Conservation (phyloP, 2,797 vertebrate species). For the Scyliorhinus canicula region DNA sequence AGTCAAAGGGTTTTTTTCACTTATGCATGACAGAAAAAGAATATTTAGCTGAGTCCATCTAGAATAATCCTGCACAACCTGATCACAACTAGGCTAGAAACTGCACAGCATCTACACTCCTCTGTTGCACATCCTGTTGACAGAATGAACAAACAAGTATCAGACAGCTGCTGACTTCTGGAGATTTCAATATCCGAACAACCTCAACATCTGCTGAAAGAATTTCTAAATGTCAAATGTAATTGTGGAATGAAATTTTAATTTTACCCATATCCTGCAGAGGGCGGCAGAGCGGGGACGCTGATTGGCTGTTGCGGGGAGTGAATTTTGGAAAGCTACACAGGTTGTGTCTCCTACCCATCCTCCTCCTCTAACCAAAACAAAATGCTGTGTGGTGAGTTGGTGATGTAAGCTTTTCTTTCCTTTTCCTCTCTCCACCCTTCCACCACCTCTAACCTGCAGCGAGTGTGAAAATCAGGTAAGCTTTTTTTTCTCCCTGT, state of each 20-base stretch:
- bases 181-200: slow-evolving; percentile 77
- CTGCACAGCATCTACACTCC: background rate
- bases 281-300: too few species aligned
- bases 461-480: too few species aligned
- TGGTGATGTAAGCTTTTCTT: too few species aligned
- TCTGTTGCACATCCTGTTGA: background rate
- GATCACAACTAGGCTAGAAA: background rate
- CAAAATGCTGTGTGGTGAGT: too few species aligned
- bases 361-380: too few species aligned
- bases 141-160: background rate
- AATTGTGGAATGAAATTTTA: slow-evolving; percentile 75
- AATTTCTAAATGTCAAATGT: slow-evolving; percentile 79
- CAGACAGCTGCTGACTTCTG: slow-evolving; percentile 46
- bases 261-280: slow-evolving; percentile 71
- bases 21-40: background rate
- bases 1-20: background rate
- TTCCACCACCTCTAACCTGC: too few species aligned
- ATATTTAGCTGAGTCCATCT: background rate
- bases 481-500: too few species aligned
- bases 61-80: background rate
- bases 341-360: too few species aligned
- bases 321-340: too few species aligned
- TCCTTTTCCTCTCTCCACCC: too few species aligned
- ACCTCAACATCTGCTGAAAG: slow-evolving; percentile 77
- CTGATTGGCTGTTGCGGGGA: too few species aligned